Base-by-base conservation (phyloP, 1,140 invertebrate species). In the Phymastichus coffea region DNA sequence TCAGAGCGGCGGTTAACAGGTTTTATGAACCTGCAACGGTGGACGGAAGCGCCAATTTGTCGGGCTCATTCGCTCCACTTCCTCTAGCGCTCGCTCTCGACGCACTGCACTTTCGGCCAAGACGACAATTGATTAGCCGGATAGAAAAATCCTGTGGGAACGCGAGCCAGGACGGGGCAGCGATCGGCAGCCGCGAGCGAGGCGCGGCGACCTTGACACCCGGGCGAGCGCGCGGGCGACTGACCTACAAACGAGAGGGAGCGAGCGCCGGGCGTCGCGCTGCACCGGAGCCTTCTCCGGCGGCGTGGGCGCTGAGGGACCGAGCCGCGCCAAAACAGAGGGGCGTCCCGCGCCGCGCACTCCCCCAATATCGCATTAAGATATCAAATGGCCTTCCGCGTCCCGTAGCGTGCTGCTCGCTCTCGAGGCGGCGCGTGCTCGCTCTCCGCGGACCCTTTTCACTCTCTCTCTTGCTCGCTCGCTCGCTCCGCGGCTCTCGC, bases 21-120 rank as follows among this genome's bases (percentile, higher is more conserved):
- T 76, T 76, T 75, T 75, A 78, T 76, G 74, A 76, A 75, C 74
- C 74, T 74, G 72, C 75, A 75, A 76, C 72, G 70, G 67, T 71
- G 69, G 71, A 76, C 75, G 76, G 76, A 78, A 78, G 74, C 69
- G 70, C 67, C 71, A 73, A 71, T 65, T 60, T 62, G 63, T 63
- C 65, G 63, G 60, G 54, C 64, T 69, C 73, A 73, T 72, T 73
- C 70, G 66, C 57, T 53, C 47, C 57, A 61, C 62, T 66, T 58
- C 63, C 54, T 15, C n/a, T 47, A 46, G 43, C 47, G 23, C 47
- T 54, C 57, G 23, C 38, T 22, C 46, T 62, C 66, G 12, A 64
- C 65, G 51, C 30, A 46, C 55, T 60, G 12, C 28, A 33, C 28
- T 7, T 12, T 33, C 6, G 28, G 12, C 28, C 28, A 33, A 33